A percentile compares a stretch with the other conserved stretches of the same genome.
Evolutionary conservation across 2,797 vertebrate genomes (phyloP).

Genomic region (Ctenopoma multispine): DNA sequence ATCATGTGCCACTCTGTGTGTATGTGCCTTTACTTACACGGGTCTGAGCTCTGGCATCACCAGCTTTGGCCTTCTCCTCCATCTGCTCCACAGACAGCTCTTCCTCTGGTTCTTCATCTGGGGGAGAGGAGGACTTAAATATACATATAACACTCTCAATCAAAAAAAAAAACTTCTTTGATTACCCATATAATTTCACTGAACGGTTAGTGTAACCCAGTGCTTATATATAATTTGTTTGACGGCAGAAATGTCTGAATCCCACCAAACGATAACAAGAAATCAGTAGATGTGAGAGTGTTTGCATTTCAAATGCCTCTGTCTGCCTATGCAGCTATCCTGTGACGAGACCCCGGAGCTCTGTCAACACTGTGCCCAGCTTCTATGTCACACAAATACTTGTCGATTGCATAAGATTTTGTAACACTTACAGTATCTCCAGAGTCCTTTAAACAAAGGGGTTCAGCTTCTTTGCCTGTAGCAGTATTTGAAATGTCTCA

Average conservation of each 20-base stretch:
- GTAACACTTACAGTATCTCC: slow-evolving; percentile 1
- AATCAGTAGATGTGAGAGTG: slow-evolving; percentile 30
- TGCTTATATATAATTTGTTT: slow-evolving; percentile 8
- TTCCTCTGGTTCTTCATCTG: slow-evolving; percentile 78
- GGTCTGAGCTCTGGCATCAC: slow-evolving; percentile 90
- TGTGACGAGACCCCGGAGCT: slow-evolving; percentile 25
- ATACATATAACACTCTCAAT: not conserved
- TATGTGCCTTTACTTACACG: slow-evolving; percentile 78
- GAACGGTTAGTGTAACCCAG: not conserved
- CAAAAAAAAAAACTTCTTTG: not conserved
- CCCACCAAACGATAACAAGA: slow-evolving; percentile 26
- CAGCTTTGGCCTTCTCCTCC: slow-evolving; percentile 87
- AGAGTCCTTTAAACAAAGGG: slow-evolving; percentile 34
- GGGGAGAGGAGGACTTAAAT: slow-evolving; percentile 13
- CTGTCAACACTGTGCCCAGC: not conserved
- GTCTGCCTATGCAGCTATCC: slow-evolving; percentile 14
- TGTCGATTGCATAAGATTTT: slow-evolving; percentile 21
- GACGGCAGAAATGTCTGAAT: slow-evolving; percentile 3
- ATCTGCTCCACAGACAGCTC: slow-evolving; percentile 85
- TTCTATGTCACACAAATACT: slow-evolving; percentile 16
- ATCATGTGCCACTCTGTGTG: slow-evolving; percentile 41
- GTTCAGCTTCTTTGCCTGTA: slow-evolving; percentile 14
- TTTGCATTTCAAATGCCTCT: slow-evolving; percentile 23
- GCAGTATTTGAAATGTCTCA: slow-evolving; percentile 31
- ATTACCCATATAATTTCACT: not conserved